Conservation (phyloP, 1,140 invertebrate species). For the Psix sp. region DNA sequence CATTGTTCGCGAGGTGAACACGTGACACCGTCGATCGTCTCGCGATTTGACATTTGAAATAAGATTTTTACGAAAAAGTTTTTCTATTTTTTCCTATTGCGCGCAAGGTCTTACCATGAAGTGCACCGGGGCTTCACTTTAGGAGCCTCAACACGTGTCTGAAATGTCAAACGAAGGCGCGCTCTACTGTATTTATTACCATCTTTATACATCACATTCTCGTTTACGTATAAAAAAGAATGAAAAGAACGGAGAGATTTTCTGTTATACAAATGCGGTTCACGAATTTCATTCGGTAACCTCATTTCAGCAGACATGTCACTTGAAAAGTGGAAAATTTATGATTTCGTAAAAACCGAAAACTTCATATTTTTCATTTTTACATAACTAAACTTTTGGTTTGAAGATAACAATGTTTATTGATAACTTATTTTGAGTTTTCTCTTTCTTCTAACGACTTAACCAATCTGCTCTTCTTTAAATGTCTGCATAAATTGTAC, state of each 20-base stretch:
- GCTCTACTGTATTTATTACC: constrained; percentile 35
- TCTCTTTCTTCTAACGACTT: too few species aligned
- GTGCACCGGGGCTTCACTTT: constrained; percentile 36
- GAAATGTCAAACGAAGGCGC: constrained; percentile 55
- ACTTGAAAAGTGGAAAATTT: too few species aligned
- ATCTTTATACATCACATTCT: constrained; percentile 2
- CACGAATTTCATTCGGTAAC: too few species aligned
- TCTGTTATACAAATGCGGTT: constrained; percentile 2
- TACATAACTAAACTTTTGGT: too few species aligned
- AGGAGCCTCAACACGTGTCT: constrained; percentile 50
- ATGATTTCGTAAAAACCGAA: too few species aligned
- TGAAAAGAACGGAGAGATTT: constrained; percentile 39
- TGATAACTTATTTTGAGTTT: too few species aligned
- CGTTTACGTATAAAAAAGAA: not conserved
- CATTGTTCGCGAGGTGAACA: constrained; percentile 52
- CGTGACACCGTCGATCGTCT: constrained; percentile 34
- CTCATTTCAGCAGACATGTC: too few species aligned
- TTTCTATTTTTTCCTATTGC: constrained; percentile 54
- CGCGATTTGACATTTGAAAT: constrained; percentile 53
- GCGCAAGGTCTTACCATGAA: constrained; percentile 44
- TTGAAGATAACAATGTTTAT: too few species aligned
- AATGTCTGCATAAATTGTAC: too few species aligned
- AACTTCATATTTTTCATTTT: too few species aligned
- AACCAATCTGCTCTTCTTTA: too few species aligned
- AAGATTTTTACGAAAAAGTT: constrained; percentile 55